Conservation (phyloP, 2,888 invertebrate genomes). For the Tortrix viridana region DNA sequence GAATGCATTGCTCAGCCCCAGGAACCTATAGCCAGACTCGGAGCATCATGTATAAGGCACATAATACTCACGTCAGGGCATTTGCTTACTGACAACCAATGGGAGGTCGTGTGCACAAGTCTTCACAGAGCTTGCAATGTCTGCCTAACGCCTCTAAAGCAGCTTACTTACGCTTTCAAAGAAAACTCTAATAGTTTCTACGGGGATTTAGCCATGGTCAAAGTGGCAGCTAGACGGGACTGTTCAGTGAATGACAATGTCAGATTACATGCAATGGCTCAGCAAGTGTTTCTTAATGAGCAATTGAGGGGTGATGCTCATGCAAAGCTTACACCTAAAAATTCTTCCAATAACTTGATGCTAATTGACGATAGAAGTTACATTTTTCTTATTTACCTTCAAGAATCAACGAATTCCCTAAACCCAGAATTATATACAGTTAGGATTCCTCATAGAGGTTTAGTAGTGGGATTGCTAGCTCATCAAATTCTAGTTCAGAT, state of each 20-base stretch:
- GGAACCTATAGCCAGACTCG: conserved; percentile 95
- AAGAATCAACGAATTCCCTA: conserved; percentile 87
- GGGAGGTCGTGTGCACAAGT: conserved; percentile 93
- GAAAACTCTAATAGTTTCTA: conserved; percentile 97
- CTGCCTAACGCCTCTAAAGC: conserved; percentile 94
- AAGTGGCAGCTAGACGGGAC: conserved; percentile 96
- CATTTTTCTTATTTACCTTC: conserved; percentile 93
- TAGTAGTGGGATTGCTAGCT: conserved; percentile 94
- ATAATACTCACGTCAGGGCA: conserved; percentile 93
- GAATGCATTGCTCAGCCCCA: conserved; percentile 96
- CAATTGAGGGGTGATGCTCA: conserved; percentile 67
- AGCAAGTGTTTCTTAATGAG: conserved; percentile 92
- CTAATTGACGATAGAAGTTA: conserved; percentile 93
- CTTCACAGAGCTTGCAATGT: conserved; percentile 93
- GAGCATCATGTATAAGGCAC: conserved; percentile 95
- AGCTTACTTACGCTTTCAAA: conserved; percentile 95
- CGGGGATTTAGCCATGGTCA: conserved; percentile 95
- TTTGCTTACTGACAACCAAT: conserved; percentile 91
- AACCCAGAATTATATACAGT: conserved; percentile 91
- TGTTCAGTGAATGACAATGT: conserved; percentile 93
- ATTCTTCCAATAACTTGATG: conserved; percentile 75
- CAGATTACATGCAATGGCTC: conserved; percentile 93
- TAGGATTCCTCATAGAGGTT: conserved; percentile 93
- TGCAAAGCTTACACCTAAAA: conserved; percentile 65
- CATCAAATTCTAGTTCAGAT: conserved; percentile 97